A percentile compares a stretch with the other conserved stretches of the same genome.
Conservation (phyloP, 2,113 vertebrate genomes). For the Strix aluco region DNA sequence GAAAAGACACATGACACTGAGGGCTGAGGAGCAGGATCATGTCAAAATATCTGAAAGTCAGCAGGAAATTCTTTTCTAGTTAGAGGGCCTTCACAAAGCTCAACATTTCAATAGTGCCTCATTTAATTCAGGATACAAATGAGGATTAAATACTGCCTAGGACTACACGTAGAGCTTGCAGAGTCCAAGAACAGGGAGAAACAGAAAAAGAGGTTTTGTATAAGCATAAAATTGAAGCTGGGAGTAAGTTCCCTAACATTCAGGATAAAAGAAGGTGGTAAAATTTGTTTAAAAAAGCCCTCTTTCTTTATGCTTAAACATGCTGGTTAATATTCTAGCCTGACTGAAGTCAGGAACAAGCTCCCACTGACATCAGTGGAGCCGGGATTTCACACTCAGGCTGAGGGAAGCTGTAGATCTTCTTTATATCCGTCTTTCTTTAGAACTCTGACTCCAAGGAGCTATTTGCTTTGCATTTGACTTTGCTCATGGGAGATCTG, state of each 20-base stretch:
- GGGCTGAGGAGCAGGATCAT: background rate
- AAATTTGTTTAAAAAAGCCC: background rate
- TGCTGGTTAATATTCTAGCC: background rate
- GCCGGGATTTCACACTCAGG: background rate
- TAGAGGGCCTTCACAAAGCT: background rate
- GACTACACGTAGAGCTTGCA: background rate
- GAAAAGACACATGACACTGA: background rate
- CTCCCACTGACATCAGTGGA: background rate
- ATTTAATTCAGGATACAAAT: background rate
- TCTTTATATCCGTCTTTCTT: background rate
- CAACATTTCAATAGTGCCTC: background rate
- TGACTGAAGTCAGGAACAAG: background rate
- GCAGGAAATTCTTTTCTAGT: background rate
- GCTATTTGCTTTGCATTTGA: constrained; percentile 21
- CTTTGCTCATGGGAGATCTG: background rate
- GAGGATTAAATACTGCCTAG: background rate
- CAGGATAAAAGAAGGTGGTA: background rate
- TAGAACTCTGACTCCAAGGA: constrained; percentile 13
- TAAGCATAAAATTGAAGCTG: background rate
- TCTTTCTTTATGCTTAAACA: background rate
- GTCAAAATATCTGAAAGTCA: background rate
- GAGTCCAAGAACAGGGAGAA: background rate
- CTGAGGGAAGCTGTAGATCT: background rate
- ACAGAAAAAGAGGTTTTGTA: background rate
- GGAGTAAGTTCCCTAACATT: background rate